phyloP scores from a whole-genome alignment of 1,140 invertebrate species.

The Drosophila mayri region DNA sequence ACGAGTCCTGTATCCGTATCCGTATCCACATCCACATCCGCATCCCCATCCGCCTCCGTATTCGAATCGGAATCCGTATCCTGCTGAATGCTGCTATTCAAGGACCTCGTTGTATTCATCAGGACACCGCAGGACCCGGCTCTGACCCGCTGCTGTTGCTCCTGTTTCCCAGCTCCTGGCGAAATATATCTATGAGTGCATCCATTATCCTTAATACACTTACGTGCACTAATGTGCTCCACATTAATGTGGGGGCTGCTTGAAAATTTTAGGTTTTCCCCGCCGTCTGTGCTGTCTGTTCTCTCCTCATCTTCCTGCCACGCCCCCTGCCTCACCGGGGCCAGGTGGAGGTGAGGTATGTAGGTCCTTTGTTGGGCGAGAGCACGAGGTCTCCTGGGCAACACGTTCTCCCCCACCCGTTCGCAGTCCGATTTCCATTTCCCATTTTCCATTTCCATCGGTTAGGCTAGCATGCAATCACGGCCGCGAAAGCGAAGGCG shows the following conservation, averaged over 20 bases:
- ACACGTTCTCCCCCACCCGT: conserved; percentile 19
- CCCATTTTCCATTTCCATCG: conserved; percentile 19
- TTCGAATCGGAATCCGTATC: neutral
- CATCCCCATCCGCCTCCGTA: neutral
- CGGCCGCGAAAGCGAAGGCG: conserved; percentile 11
- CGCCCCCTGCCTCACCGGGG: conserved; percentile 6
- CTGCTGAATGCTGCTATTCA: conserved; percentile 29
- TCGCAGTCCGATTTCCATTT: conserved; percentile 27
- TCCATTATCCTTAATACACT: conserved; percentile 83
- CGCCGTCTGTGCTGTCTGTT: conserved; percentile 4
- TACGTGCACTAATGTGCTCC: conserved; percentile 82
- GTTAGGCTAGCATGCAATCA: conserved; percentile 36
- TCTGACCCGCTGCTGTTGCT: conserved; percentile 8
- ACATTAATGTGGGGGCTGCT: conserved; percentile 77
- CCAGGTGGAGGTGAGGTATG: neutral
- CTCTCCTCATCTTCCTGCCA: conserved; percentile 7
- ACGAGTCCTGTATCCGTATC: conserved; percentile 8
- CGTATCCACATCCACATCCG: neutral
- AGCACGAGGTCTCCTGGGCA: conserved; percentile 30
- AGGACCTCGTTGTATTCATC: conserved; percentile 20
- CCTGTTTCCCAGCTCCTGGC: conserved; percentile 20
- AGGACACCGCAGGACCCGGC: neutral
- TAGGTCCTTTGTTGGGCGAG: conserved; percentile 22
- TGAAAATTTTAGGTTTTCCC: conserved; percentile 64
- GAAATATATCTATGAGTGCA: conserved; percentile 81